These are phyloP conservation scores for Pseudoatta argentina DNA, from an alignment of 1,140 invertebrate genomes.

Conservation along the genomic window DNA sequence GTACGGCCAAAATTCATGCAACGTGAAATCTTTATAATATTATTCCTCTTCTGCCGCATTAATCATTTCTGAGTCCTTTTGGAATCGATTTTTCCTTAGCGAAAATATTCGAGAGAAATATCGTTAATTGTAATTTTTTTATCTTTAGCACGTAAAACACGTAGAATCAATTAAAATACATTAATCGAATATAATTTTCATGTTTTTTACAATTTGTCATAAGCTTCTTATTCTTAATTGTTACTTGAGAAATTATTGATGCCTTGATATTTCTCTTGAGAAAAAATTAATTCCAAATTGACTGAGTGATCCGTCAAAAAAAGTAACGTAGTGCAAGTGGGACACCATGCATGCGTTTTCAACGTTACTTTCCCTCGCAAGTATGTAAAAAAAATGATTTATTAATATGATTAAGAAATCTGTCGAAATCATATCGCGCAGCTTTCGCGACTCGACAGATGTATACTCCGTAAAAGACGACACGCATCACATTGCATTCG, in stretches of 20 bases:
- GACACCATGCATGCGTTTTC: not conserved
- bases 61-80: not conserved
- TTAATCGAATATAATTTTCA: constrained; percentile 1
- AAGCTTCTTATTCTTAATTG: not conserved
- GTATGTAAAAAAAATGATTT: constrained; percentile 19
- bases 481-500: constrained; percentile 2
- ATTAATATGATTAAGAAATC: constrained; percentile 24
- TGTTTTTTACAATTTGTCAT: not conserved
- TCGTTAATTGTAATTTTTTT: not conserved
- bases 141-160: not conserved
- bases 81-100: not conserved
- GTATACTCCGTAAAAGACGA: constrained; percentile 2
- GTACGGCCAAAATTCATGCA: constrained; percentile 19
- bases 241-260: not conserved
- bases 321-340: constrained; percentile 1
- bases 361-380: constrained; percentile 38
- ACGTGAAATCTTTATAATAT: not conserved
- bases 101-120: not conserved
- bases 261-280: not conserved
- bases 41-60: not conserved
- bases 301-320: not conserved
- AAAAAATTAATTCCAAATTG: not conserved
- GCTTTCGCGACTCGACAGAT: not conserved
- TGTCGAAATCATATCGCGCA: not conserved
- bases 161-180: not conserved